Evolutionary conservation across 2,888 invertebrate genomes (phyloP).

Genomic region (Agrypnus murinus): DNA sequence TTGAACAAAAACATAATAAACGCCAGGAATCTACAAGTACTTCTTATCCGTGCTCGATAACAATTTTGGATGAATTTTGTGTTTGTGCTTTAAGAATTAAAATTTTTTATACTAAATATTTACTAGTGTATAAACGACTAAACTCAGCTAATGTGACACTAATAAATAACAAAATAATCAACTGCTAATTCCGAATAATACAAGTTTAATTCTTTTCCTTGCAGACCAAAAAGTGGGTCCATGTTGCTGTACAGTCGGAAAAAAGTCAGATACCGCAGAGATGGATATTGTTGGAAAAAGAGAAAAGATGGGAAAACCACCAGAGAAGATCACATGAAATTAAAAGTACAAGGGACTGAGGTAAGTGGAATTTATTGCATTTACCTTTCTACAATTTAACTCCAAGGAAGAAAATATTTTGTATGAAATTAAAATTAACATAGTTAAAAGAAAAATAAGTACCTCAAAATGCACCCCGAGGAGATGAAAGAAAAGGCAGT

Average conservation of each 20-base stretch:
- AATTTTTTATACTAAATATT: too few species aligned
- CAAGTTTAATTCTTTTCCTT: too few species aligned
- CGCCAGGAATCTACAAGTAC: too few species aligned
- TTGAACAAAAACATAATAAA: too few species aligned
- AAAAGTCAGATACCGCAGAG: conserved; percentile 95
- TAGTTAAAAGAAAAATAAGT: not conserved
- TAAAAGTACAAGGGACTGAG: conserved; percentile 98
- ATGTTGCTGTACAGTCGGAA: conserved; percentile 97
- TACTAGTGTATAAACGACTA: too few species aligned
- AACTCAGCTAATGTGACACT: too few species aligned
- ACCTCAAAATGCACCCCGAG: not conserved
- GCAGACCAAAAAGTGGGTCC: conserved; percentile 96
- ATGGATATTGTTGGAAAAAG: conserved; percentile 99
- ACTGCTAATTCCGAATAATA: too few species aligned
- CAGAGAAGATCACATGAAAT: conserved; percentile 99
- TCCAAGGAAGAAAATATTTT: not conserved
- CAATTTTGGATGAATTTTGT: too few species aligned
- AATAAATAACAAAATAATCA: too few species aligned
- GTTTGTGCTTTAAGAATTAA: too few species aligned
- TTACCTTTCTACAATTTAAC: not conserved
- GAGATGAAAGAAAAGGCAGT: not conserved
- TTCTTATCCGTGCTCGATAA: too few species aligned
- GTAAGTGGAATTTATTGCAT: conserved; percentile 72
- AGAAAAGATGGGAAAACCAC: conserved; percentile 98
- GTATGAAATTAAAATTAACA: not conserved